phyloP scores from a whole-genome alignment of 2,797 vertebrate genomes.

The Distichodus sexfasciatus region DNA sequence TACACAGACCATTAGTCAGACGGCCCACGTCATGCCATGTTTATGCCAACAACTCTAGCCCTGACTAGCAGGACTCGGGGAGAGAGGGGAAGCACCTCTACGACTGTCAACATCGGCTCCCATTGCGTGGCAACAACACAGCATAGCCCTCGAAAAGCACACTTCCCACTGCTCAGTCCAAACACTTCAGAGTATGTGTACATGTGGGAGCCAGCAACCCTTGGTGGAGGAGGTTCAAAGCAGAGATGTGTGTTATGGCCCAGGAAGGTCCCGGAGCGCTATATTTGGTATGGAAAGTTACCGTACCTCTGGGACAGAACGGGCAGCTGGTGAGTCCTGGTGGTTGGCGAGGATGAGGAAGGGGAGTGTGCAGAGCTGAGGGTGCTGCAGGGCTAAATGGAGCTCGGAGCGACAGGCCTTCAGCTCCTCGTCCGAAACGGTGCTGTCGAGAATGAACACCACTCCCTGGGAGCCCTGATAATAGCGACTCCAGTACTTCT shows the following conservation, averaged over 20 bases:
- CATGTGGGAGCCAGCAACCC: constrained; percentile 47
- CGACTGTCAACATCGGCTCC: constrained; percentile 48
- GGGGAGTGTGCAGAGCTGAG: constrained; percentile 95
- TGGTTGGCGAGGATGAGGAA: constrained; percentile 98
- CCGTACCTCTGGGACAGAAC: constrained; percentile 90
- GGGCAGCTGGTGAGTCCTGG: constrained; percentile 96
- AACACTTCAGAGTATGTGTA: constrained; percentile 57
- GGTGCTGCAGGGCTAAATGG: constrained; percentile 95
- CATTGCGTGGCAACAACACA: constrained; percentile 49
- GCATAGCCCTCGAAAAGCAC: constrained; percentile 40
- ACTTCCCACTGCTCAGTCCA: constrained; percentile 48
- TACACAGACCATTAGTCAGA: constrained; percentile 53
- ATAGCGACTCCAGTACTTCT: constrained; percentile 99
- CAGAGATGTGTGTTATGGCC: constrained; percentile 32
- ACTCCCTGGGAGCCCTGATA: constrained; percentile 99
- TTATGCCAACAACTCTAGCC: constrained; percentile 45
- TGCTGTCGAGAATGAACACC: constrained; percentile 95
- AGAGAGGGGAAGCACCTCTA: constrained; percentile 30
- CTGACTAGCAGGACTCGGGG: constrained; percentile 8
- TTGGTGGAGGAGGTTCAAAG: constrained; percentile 42
- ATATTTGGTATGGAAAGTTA: constrained; percentile 48
- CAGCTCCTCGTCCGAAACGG: constrained; percentile 92
- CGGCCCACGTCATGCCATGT: constrained; percentile 49
- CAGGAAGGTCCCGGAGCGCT: constrained; percentile 40
- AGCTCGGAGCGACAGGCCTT: constrained; percentile 94